Evolutionary conservation across 64 coral and sea anemone species (phyloP).

Genomic region (Stylophora pistillata): DNA sequence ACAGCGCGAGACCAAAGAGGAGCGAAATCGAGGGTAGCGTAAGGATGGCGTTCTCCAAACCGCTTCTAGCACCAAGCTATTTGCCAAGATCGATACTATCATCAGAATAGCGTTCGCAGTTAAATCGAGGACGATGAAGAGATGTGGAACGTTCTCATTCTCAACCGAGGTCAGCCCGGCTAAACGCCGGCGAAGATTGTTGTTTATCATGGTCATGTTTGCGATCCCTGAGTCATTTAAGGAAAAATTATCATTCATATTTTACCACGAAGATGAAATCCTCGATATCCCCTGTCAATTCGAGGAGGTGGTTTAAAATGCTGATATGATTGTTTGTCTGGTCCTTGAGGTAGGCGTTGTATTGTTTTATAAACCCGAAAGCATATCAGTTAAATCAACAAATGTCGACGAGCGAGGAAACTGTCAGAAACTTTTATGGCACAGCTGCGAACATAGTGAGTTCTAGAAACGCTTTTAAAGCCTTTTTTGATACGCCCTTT

Average conservation of each 20-base stretch:
- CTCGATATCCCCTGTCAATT: too few relatives aligned
- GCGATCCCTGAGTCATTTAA: not conserved
- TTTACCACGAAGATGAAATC: too few relatives aligned
- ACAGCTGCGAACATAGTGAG: too few relatives aligned
- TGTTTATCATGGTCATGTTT: not conserved
- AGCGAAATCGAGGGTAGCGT: not conserved
- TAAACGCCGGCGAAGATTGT: not conserved
- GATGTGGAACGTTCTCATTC: not conserved
- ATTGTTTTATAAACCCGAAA: too few relatives aligned
- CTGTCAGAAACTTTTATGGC: too few relatives aligned
- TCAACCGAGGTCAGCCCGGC: not conserved
- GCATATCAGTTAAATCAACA: too few relatives aligned
- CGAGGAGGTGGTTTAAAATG: too few relatives aligned
- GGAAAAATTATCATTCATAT: not conserved
- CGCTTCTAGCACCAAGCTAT: not conserved
- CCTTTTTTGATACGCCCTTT: too few relatives aligned
- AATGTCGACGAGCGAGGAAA: too few relatives aligned
- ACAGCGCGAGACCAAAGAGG: not conserved
- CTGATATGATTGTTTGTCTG: too few relatives aligned
- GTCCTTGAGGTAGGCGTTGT: too few relatives aligned
- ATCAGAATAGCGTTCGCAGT: not conserved
- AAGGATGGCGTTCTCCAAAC: constrained; percentile 1
- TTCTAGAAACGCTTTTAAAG: too few relatives aligned
- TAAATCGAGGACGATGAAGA: not conserved
- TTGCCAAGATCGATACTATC: not conserved